Evolutionary conservation across 2,797 vertebrate species (phyloP), one percentile per base, ranked within the genome.

Genomic region (Sparus aurata): DNA sequence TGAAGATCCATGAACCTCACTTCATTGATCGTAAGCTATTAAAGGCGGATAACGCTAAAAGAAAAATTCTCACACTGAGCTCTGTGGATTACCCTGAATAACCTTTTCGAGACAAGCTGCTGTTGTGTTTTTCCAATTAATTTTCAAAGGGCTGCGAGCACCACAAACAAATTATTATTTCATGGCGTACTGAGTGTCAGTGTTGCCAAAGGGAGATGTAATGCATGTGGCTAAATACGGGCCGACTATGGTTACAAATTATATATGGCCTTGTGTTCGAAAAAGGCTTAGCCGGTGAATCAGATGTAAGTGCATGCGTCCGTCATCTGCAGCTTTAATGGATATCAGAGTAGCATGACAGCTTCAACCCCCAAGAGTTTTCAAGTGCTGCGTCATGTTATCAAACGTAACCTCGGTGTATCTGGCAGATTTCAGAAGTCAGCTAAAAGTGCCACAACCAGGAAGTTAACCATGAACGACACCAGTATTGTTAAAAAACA

Each of bases 321-420:
- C 45, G 43, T 81, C 69, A 85, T 71, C 67, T 77, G 76, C 69
- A n/a, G 60, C 74, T 52, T 47, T 66, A 79, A 81, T 55, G 53
- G 71, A 79, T 78, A 75, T 83, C 45, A 75, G 72, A 17, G 41
- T 25, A 62, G 45, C 43, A 73, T 8, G 66, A 47, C 45, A 64
- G 53, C 65, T 38, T 80, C n/a, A 58, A 49, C 45, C 49, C 34
- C 8, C 52, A 38, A 74, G 3, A 53, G 64, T 69, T 34, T 61
- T 73, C 72, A 68, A 73, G 25, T 47, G 41, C 54, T 61, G 18
- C 67, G 27, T 63, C 58, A 58, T 64, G 76, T 75, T 80, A 64
- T 66, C 45, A 65, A 45, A 57, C 71, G 73, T 49, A 50, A 52
- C 47, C 12, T 57, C 25, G 55, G 43, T 18, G 55, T 50, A 50